Conservation (phyloP, 2,113 vertebrate species). For the Tonatia bakeri region DNA sequence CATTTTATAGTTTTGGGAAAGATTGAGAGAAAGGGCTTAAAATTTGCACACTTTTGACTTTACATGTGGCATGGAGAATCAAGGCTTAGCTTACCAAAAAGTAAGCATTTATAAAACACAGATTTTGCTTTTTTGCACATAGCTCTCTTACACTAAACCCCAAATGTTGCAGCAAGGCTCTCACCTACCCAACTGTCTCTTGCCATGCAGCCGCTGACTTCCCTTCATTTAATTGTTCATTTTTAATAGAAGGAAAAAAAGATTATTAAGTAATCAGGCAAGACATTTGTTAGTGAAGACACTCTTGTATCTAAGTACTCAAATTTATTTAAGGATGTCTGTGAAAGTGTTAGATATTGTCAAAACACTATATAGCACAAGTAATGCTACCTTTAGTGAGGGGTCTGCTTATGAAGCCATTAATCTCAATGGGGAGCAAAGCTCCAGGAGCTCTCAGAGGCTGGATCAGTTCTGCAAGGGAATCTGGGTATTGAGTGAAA, state of each 20-base stretch:
- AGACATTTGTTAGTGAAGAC: neutral
- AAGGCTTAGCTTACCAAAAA: neutral
- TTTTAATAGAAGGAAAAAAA: neutral
- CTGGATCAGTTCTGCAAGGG: neutral
- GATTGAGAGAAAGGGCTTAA: neutral
- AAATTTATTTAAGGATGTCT: constrained; percentile 15
- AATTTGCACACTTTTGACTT: neutral
- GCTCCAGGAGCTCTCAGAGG: neutral
- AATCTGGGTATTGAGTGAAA: neutral
- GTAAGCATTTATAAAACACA: neutral
- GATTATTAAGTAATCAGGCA: neutral
- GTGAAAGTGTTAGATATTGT: neutral
- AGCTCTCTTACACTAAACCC: neutral
- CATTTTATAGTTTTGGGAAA: neutral
- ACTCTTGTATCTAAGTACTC: neutral
- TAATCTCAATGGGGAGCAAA: neutral
- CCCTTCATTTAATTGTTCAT: neutral
- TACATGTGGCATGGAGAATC: neutral
- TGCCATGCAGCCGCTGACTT: neutral
- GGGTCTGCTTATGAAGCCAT: neutral
- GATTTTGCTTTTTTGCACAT: neutral
- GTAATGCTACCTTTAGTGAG: neutral
- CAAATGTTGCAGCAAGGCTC: neutral
- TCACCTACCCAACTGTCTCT: neutral
- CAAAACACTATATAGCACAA: neutral